Evolutionary conservation across 2,113 vertebrate genomes (phyloP).

Genomic region (Agapornis roseicollis): DNA sequence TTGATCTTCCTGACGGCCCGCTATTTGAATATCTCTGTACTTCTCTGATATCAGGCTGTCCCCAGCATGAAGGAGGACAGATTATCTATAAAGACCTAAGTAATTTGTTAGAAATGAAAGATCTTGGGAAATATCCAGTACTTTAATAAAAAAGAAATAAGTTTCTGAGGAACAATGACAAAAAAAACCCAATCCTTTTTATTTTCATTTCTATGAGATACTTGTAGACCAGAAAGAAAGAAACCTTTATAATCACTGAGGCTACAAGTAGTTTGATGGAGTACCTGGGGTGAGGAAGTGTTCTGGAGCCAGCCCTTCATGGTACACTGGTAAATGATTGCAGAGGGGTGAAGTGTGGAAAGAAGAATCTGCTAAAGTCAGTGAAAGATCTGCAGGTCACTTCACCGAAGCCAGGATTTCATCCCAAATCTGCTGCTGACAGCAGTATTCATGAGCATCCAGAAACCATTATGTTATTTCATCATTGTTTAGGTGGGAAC

Average conservation of each 20-base stretch:
- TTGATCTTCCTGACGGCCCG: not conserved
- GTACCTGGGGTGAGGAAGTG: not conserved
- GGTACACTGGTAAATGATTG: not conserved
- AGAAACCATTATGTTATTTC: not conserved
- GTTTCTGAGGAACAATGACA: not conserved
- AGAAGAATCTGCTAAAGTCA: not conserved
- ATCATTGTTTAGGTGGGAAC: not conserved
- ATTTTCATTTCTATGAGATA: not conserved
- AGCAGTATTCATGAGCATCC: not conserved
- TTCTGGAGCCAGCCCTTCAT: not conserved
- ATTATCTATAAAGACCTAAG: not conserved
- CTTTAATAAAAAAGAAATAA: not conserved
- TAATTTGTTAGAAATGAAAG: not conserved
- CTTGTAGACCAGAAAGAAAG: not conserved
- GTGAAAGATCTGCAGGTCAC: not conserved
- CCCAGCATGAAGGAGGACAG: not conserved
- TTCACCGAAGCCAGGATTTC: not conserved
- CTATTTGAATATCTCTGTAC: not conserved
- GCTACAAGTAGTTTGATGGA: not conserved
- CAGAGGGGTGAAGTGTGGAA: not conserved
- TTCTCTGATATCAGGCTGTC: not conserved
- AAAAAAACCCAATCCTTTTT: not conserved
- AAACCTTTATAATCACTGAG: not conserved
- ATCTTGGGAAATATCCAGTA: not conserved
- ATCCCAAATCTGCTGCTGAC: not conserved